A percentile compares a stretch with the other conserved stretches of the same genome.
Evolutionary conservation across 92 coral and sea anemone genomes (phyloP).

Genomic region (Isaurus tuberculatus): DNA sequence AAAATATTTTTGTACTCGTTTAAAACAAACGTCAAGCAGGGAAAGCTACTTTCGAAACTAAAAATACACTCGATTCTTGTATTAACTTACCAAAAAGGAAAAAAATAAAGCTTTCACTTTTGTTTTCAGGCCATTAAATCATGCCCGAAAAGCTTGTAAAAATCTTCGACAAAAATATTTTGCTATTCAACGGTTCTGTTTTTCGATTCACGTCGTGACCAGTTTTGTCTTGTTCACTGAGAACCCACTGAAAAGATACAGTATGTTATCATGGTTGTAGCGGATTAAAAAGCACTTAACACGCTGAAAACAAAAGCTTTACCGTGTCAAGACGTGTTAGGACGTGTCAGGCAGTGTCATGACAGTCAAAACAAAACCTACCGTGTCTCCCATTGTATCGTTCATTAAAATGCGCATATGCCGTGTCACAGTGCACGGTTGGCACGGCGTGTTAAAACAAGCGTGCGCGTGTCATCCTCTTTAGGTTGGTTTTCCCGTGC

Average conservation of each 20-base stretch:
- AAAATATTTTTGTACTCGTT: not conserved
- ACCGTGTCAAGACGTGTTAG: not conserved
- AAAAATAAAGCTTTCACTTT: too few species aligned
- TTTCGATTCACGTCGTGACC: not conserved
- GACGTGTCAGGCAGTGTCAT: too few species aligned
- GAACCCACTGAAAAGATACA: not conserved
- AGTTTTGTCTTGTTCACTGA: not conserved
- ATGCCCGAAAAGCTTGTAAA: not conserved
- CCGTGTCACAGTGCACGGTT: slow-evolving; percentile 24
- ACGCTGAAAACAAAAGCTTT: slow-evolving; percentile 1
- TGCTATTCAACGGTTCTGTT: not conserved
- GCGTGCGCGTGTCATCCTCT: slow-evolving; percentile 7
- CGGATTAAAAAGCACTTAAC: too few species aligned
- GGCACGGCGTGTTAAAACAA: slow-evolving; percentile 12
- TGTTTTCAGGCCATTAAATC: too few species aligned
- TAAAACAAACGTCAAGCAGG: too few species aligned
- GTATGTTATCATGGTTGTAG: too few species aligned
- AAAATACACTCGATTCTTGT: too few species aligned
- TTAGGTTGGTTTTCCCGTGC: not conserved
- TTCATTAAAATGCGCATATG: slow-evolving; percentile 27
- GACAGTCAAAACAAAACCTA: slow-evolving; percentile 9
- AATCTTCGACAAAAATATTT: not conserved
- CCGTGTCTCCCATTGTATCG: slow-evolving; percentile 30
- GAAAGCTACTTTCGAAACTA: too few species aligned
- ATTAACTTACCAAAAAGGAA: too few species aligned